phyloP scores from a whole-genome alignment of 2,113 vertebrate species.

The Lutjanus erythropterus region DNA sequence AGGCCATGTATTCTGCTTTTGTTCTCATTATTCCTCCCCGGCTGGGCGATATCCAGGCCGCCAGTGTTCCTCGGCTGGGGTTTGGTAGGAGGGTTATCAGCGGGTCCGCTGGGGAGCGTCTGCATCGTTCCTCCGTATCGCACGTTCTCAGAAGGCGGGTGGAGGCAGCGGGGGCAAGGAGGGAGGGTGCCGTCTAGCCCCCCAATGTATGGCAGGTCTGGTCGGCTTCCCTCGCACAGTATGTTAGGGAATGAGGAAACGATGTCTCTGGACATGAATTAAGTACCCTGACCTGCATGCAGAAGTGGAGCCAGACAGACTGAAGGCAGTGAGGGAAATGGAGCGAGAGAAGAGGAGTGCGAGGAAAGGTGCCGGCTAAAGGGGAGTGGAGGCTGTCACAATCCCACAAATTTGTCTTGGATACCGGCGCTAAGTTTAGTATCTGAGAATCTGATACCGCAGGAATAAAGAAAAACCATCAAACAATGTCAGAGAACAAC shows the following conservation, averaged over 20 bases:
- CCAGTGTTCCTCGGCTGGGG: conserved; percentile 50
- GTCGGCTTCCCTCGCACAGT: conserved; percentile 30
- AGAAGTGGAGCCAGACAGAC: conserved; percentile 47
- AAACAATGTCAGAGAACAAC: conserved; percentile 51
- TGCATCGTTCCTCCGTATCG: conserved; percentile 52
- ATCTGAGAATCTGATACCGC: conserved; percentile 34
- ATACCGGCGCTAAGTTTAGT: conserved; percentile 44
- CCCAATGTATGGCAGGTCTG: conserved; percentile 24
- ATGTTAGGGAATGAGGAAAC: conserved; percentile 43
- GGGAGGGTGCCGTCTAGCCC: conserved; percentile 4
- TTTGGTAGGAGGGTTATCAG: conserved; percentile 66
- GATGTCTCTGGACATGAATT: conserved; percentile 67
- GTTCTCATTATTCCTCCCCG: conserved; percentile 70
- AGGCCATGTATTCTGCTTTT: conserved; percentile 70
- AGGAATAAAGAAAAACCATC: conserved; percentile 40
- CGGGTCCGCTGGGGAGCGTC: conserved; percentile 62
- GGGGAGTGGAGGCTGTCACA: conserved; percentile 29
- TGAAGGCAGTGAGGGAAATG: conserved; percentile 38
- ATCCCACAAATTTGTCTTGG: conserved; percentile 1
- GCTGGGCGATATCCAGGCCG: conserved; percentile 70
- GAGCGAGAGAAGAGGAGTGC: conserved; percentile 34
- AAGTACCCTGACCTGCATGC: conserved; percentile 67
- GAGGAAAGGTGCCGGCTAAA: conserved; percentile 32
- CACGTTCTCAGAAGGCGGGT: conserved; percentile 47
- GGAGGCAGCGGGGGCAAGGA: not conserved